These are phyloP conservation scores for Halcyon smyrnensis DNA, from an alignment of 2,797 vertebrate genomes.

Conservation along the genomic window DNA sequence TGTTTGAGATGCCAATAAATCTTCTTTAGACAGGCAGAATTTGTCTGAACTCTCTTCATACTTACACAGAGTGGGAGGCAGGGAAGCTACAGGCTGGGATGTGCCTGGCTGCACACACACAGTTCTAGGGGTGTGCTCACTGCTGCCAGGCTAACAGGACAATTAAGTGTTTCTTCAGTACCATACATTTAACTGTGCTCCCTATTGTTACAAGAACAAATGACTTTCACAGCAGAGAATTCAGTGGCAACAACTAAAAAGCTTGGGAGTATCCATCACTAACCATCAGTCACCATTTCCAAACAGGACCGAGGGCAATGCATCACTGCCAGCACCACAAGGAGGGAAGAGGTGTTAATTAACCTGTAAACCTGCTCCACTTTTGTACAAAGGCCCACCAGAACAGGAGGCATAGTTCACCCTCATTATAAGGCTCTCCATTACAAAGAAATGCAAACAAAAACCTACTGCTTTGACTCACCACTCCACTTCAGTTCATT, in stretches of 20 bases:
- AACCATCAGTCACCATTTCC: background rate
- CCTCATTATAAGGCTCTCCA: constrained; percentile 49
- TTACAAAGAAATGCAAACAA: constrained; percentile 40
- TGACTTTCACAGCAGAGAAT: background rate
- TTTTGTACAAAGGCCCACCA: constrained; percentile 3
- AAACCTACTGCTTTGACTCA: constrained; percentile 25
- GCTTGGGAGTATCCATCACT: background rate
- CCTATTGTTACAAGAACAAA: background rate
- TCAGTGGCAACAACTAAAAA: background rate
- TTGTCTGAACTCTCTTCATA: background rate
- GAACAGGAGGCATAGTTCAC: constrained; percentile 13
- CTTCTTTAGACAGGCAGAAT: constrained; percentile 28
- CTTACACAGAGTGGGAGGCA: background rate
- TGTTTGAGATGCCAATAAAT: constrained; percentile 22
- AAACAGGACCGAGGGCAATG: background rate
- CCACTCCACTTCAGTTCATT: constrained; percentile 6
- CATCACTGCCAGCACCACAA: background rate
- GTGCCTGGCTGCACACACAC: background rate
- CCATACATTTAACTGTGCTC: background rate
- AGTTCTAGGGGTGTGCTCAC: background rate
- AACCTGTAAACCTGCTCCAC: constrained; percentile 56
- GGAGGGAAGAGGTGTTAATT: constrained; percentile 42
- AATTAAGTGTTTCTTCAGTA: background rate
- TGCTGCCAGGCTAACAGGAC: background rate
- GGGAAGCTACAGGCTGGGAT: background rate